Percentiles rank a stretch among this genome's conserved stretches.
These are phyloP conservation scores for Miichthys miiuy DNA, from an alignment of 2,797 vertebrate genomes.

Conservation along the genomic window DNA sequence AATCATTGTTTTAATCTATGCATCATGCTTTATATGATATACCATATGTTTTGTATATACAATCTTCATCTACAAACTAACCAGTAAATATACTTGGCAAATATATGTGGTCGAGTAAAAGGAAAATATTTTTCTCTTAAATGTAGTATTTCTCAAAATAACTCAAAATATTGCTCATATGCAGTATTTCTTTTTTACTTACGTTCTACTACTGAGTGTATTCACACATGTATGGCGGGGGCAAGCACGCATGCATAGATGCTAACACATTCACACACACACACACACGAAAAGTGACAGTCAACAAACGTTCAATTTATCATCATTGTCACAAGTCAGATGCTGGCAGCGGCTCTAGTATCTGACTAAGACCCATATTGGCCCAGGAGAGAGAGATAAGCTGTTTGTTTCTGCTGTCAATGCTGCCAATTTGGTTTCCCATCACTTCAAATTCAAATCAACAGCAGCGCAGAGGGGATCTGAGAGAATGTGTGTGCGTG, in stretches of 20 bases:
- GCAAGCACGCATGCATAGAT: slow-evolving; percentile 14
- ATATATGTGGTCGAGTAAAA: background rate
- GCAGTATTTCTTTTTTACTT: background rate
- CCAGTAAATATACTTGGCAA: background rate
- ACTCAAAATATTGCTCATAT: background rate
- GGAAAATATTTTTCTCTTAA: background rate
- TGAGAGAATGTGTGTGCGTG: slow-evolving; percentile 63
- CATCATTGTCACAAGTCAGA: slow-evolving; percentile 82
- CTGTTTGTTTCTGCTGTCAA: slow-evolving; percentile 85
- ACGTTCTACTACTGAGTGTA: slow-evolving; percentile 5
- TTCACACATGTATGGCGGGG: slow-evolving; percentile 15
- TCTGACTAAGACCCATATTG: slow-evolving; percentile 81
- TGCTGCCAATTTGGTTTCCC: slow-evolving; percentile 83
- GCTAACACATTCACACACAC: slow-evolving; percentile 28
- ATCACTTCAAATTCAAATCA: slow-evolving; percentile 85
- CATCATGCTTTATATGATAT: background rate
- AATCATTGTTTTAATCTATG: background rate
- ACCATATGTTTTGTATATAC: background rate
- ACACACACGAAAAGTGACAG: slow-evolving; percentile 69
- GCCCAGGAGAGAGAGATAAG: slow-evolving; percentile 83
- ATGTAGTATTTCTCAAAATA: background rate
- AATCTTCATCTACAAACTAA: background rate
- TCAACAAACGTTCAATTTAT: slow-evolving; percentile 82
- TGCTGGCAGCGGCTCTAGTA: slow-evolving; percentile 77
- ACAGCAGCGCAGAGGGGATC: slow-evolving; percentile 80